Conservation (phyloP, 2,113 vertebrate genomes). For the Myiozetetes cayanensis region DNA sequence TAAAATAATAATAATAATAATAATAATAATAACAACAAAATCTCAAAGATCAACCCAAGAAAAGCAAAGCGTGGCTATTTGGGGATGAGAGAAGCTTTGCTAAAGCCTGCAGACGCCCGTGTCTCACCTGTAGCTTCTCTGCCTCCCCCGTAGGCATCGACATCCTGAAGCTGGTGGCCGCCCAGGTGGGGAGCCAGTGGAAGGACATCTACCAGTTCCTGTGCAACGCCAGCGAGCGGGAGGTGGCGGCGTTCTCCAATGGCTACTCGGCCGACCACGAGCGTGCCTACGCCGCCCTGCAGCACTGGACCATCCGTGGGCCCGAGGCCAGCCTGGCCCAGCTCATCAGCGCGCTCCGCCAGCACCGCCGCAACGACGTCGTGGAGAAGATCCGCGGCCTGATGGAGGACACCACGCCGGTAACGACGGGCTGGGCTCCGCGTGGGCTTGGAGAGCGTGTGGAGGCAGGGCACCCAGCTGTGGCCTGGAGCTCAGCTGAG, state of each 20-base stretch:
- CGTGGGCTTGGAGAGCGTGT: accelerated
- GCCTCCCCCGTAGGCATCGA: conserved; percentile 81
- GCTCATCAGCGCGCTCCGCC: conserved; percentile 90
- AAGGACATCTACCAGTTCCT: conserved; percentile 92
- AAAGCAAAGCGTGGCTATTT: not conserved
- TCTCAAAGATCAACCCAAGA: not conserved
- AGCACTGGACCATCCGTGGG: conserved; percentile 95
- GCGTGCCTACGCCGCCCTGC: conserved; percentile 89
- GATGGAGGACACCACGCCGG: conserved; percentile 94
- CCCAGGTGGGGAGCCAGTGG: conserved; percentile 93
- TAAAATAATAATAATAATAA: not conserved
- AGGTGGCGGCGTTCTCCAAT: conserved; percentile 90
- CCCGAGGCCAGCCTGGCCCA: conserved; percentile 94
- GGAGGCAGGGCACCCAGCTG: accelerated
- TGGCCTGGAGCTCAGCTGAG: accelerated
- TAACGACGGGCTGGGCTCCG: not conserved
- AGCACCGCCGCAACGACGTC: conserved; percentile 90
- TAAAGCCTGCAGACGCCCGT: not conserved
- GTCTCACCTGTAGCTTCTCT: conserved; percentile 8
- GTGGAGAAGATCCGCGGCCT: conserved; percentile 94
- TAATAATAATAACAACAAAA: not conserved
- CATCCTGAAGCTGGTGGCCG: conserved; percentile 92
- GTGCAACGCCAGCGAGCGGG: conserved; percentile 89
- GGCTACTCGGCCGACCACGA: conserved; percentile 88
- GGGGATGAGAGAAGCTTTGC: not conserved